Conservation (phyloP, 2,888 invertebrate genomes). For the Geophilus truncorum region DNA sequence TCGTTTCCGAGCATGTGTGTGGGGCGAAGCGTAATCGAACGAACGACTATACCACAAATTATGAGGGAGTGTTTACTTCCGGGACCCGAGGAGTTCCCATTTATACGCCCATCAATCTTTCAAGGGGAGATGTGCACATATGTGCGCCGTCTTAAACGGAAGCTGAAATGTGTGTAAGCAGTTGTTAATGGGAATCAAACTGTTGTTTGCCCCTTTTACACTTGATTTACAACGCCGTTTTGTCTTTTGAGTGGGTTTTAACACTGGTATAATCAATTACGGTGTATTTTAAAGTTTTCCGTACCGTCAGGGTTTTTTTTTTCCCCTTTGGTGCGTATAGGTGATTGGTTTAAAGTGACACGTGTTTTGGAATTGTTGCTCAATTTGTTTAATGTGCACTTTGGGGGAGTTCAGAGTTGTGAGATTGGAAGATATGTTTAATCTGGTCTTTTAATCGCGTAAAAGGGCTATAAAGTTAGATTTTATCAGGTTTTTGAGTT, state of each 20-base stretch:
- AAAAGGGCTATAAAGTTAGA: no score
- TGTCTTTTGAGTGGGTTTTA: not conserved
- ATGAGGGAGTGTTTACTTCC: not conserved
- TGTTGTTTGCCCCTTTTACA: slow-evolving; percentile 4
- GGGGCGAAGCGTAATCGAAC: not conserved
- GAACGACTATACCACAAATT: not conserved
- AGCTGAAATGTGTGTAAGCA: slow-evolving; percentile 4
- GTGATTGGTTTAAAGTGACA: no score
- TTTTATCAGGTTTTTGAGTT: no score
- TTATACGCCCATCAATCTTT: slow-evolving; percentile 2
- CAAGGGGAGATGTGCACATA: not conserved
- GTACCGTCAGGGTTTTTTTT: no score
- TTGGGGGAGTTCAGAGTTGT: no score
- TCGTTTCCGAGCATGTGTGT: not conserved
- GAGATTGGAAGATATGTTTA: no score
- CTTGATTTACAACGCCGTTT: not conserved
- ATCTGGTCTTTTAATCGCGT: no score
- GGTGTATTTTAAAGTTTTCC: not conserved
- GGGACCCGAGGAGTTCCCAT: not conserved
- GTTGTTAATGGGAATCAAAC: not conserved
- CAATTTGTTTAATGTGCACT: no score
- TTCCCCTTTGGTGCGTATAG: no score
- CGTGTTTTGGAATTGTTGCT: no score
- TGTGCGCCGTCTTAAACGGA: slow-evolving; percentile 3
- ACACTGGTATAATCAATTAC: not conserved